These are phyloP conservation scores for Polydrusus pterygomalis DNA, from an alignment of 2,888 invertebrate species.

Conservation along the genomic window DNA sequence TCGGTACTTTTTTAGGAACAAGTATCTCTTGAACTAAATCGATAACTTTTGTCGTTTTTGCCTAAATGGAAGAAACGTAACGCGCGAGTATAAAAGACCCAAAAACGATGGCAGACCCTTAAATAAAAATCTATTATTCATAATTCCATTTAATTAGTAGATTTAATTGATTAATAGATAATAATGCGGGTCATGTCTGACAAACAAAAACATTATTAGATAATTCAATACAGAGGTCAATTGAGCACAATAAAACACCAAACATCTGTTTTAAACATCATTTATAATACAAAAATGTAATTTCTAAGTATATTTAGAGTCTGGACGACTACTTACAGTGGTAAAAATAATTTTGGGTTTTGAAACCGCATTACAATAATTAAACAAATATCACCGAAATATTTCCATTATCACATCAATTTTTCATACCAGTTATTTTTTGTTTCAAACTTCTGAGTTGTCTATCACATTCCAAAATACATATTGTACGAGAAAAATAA, in stretches of 20 bases:
- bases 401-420: slow-evolving; percentile 21
- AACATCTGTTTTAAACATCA: slow-evolving; percentile 42
- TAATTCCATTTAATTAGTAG: slow-evolving; percentile 5
- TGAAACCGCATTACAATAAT: slow-evolving; percentile 1
- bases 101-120: too few species aligned
- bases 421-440: neutral
- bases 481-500: neutral
- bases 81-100: too few species aligned
- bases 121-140: slow-evolving; percentile 9
- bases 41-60: too few species aligned
- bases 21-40: too few species aligned
- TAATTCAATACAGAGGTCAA: slow-evolving; percentile 41
- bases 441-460: neutral
- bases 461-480: slow-evolving; percentile 29
- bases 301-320: slow-evolving; percentile 1
- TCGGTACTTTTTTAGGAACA: too few species aligned
- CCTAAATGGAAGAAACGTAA: too few species aligned
- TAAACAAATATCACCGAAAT: slow-evolving; percentile 26
- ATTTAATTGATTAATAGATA: slow-evolving; percentile 36
- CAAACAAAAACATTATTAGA: slow-evolving; percentile 29
- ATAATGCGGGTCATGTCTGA: slow-evolving; percentile 35
- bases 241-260: slow-evolving; percentile 40
- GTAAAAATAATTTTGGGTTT: slow-evolving; percentile 15
- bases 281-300: slow-evolving; percentile 44
- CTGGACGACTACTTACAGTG: neutral